Evolutionary conservation across 2,797 vertebrate genomes (phyloP).

Genomic region (Macroramphosus scolopax): DNA sequence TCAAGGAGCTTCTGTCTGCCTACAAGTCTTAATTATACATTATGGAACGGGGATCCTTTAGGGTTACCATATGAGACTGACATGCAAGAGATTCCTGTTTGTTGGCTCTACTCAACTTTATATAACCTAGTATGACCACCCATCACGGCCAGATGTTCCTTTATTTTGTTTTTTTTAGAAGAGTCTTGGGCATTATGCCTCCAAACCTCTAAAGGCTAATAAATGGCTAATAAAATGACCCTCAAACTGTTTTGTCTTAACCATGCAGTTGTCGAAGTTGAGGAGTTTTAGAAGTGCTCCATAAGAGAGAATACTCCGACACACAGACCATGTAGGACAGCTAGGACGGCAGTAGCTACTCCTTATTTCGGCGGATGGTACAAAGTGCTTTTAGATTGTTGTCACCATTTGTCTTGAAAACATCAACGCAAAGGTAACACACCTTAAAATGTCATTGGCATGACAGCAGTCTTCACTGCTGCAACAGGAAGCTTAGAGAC

Average conservation of each 20-base stretch:
- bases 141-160: constrained; percentile 73
- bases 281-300: constrained; percentile 36
- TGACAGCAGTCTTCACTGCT: no score
- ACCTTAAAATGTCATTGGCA: constrained; percentile 12
- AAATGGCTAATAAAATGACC: constrained; percentile 68
- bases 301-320: constrained; percentile 34
- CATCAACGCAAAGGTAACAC: constrained; percentile 14
- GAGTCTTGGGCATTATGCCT: constrained; percentile 55
- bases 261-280: constrained; percentile 64
- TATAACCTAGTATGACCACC: constrained; percentile 67
- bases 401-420: constrained; percentile 24
- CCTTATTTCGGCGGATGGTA: constrained; percentile 53
- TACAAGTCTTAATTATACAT: constrained; percentile 51
- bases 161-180: constrained; percentile 66
- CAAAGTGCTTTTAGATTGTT: no score
- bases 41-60: constrained; percentile 51
- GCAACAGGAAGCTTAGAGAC: no score
- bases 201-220: constrained; percentile 62
- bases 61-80: constrained; percentile 51
- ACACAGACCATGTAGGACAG: constrained; percentile 17
- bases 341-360: no score
- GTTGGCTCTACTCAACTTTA: constrained; percentile 58
- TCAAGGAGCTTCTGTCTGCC: constrained; percentile 64
- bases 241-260: constrained; percentile 73
- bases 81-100: constrained; percentile 49